Conservation (phyloP, 2,888 invertebrate genomes). For the Serripes groenlandicus region DNA sequence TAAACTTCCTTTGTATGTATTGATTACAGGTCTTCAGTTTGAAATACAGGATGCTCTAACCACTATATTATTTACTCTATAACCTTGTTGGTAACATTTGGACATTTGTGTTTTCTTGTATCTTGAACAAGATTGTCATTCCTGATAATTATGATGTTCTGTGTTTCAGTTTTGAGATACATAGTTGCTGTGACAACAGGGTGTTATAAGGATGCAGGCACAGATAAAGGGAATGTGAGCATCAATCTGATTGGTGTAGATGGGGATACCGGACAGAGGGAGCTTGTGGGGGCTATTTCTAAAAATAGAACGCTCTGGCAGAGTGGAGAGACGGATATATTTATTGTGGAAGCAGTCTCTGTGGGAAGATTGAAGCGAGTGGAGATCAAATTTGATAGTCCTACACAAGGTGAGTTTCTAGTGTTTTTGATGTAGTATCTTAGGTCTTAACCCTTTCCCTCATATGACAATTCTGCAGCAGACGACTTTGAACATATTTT, state of each 20-base stretch:
- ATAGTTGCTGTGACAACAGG: constrained; percentile 83
- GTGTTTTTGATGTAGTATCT: not conserved
- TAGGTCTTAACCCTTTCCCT: not conserved
- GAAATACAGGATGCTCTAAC: no score
- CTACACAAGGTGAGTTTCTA: constrained; percentile 44
- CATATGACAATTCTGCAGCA: not conserved
- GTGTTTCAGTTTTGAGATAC: constrained; percentile 80
- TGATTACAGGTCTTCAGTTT: no score
- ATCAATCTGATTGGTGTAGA: constrained; percentile 80
- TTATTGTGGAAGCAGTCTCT: constrained; percentile 83
- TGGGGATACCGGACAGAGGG: constrained; percentile 82
- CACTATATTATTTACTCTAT: no score
- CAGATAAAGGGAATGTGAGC: constrained; percentile 77
- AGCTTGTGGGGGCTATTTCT: constrained; percentile 61
- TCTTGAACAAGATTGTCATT: no score
- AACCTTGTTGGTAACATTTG: no score
- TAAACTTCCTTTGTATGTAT: no score
- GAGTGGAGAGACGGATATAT: constrained; percentile 81
- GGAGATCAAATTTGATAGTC: constrained; percentile 71
- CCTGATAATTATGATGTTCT: no score
- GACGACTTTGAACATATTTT: not conserved
- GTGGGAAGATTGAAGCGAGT: constrained; percentile 81
- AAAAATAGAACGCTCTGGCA: constrained; percentile 69
- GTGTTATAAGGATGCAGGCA: constrained; percentile 76
- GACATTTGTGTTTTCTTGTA: no score